A percentile compares a stretch with the other conserved stretches of the same genome.
phyloP scores from a whole-genome alignment of 2,888 invertebrate genomes.

The Cecidostiba fungosa region DNA sequence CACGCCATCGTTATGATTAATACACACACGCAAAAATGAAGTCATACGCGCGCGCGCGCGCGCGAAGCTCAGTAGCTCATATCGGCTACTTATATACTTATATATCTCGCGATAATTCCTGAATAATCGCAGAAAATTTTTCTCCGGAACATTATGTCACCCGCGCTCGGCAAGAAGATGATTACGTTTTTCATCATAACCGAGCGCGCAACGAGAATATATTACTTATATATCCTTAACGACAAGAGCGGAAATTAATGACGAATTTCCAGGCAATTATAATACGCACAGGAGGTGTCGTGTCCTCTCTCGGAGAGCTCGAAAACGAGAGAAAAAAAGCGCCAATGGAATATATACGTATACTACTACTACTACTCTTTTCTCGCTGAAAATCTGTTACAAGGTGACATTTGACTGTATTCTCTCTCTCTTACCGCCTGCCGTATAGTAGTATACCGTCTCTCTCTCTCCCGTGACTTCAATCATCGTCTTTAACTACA shows the following conservation, averaged over 20 bases:
- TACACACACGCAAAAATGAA: slow-evolving; percentile 6
- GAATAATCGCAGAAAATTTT: neutral
- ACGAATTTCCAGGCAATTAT: neutral
- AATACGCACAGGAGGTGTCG: too few species aligned
- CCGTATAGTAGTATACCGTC: neutral
- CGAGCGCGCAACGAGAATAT: too few species aligned
- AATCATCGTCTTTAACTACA: slow-evolving; percentile 43
- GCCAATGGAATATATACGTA: slow-evolving; percentile 20
- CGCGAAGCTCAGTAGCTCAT: too few species aligned
- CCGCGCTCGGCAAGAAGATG: neutral
- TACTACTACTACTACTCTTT: slow-evolving; percentile 25
- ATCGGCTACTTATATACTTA: too few species aligned
- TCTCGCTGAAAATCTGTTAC: slow-evolving; percentile 64
- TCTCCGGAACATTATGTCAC: slow-evolving; percentile 14
- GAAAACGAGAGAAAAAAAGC: neutral
- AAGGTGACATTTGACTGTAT: slow-evolving; percentile 65
- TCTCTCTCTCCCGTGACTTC: slow-evolving; percentile 24
- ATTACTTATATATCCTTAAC: neutral
- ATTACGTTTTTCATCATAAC: neutral
- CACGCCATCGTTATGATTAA: neutral
- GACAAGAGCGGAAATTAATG: neutral
- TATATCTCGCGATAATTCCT: neutral
- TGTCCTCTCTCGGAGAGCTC: too few species aligned
- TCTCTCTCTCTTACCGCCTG: slow-evolving; percentile 12
- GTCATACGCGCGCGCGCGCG: neutral